phyloP scores from a whole-genome alignment of 2,797 vertebrate species.

The Alauda arvensis region DNA sequence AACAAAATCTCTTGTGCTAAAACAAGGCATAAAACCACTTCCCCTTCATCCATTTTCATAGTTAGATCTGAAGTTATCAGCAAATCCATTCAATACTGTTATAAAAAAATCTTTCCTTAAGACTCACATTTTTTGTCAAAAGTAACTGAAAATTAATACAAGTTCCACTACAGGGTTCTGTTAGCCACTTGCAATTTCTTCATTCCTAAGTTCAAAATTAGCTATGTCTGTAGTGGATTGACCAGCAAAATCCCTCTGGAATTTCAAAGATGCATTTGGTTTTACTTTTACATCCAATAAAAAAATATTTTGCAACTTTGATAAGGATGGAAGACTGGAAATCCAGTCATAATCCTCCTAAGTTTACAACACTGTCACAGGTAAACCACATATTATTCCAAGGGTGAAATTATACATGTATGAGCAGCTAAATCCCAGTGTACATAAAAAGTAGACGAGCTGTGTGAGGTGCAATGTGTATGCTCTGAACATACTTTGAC shows the following conservation, averaged over 20 bases:
- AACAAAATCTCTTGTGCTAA: background rate
- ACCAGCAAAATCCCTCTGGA: background rate
- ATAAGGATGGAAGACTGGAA: background rate
- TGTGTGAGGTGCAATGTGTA: background rate
- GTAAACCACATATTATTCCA: background rate
- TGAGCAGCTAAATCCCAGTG: background rate
- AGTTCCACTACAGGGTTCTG: background rate
- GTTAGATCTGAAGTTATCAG: background rate
- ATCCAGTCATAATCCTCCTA: background rate
- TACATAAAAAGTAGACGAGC: background rate
- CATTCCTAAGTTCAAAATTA: background rate
- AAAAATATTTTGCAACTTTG: background rate
- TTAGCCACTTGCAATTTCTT: background rate
- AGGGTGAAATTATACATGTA: background rate
- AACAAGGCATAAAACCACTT: background rate
- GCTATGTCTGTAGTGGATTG: background rate
- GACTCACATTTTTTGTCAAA: background rate
- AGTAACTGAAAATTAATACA: background rate
- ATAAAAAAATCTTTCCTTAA: background rate
- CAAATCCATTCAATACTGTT: background rate
- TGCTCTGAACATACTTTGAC: background rate
- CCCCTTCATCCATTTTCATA: background rate
- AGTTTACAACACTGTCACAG: background rate
- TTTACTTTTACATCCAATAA: background rate
- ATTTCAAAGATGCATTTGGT: accelerated